Evolutionary conservation across 2,888 invertebrate genomes (phyloP).

Genomic region (Dastarcus helophoroides): DNA sequence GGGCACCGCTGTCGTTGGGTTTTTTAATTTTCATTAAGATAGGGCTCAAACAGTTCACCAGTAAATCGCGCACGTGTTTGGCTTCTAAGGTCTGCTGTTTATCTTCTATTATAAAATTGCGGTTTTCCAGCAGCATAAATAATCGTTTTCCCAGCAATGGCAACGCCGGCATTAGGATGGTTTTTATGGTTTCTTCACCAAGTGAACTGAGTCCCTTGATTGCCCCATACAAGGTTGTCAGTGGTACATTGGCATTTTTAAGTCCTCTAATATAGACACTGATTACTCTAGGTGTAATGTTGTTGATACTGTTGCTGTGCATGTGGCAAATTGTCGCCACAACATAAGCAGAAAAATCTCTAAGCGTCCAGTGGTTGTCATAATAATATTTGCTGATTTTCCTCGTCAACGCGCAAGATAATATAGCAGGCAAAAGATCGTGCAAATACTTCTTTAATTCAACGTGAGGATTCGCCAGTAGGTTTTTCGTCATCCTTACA

Average conservation of each 20-base stretch:
- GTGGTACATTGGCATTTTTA: slow-evolving; percentile 17
- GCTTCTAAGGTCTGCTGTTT: slow-evolving; percentile 21
- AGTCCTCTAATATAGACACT: slow-evolving; percentile 21
- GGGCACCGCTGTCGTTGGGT: slow-evolving; percentile 18
- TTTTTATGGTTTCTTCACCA: slow-evolving; percentile 22
- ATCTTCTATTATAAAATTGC: slow-evolving; percentile 16
- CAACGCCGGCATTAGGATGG: slow-evolving; percentile 20
- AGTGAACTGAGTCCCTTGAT: slow-evolving; percentile 24
- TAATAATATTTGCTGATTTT: slow-evolving; percentile 25
- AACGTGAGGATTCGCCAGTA: slow-evolving; percentile 21
- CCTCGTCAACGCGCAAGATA: slow-evolving; percentile 23
- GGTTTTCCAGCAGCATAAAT: slow-evolving; percentile 19
- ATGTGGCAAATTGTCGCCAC: slow-evolving; percentile 20
- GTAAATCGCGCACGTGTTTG: slow-evolving; percentile 22
- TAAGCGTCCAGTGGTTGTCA: slow-evolving; percentile 28
- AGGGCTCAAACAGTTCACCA: slow-evolving; percentile 20
- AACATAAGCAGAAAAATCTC: slow-evolving; percentile 26
- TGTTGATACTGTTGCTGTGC: slow-evolving; percentile 21
- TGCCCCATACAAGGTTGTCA: slow-evolving; percentile 26
- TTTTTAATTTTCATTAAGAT: slow-evolving; percentile 20
- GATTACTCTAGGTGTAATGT: slow-evolving; percentile 23
- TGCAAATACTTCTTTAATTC: slow-evolving; percentile 21
- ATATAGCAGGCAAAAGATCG: slow-evolving; percentile 21
- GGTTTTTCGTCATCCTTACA: slow-evolving; percentile 24
- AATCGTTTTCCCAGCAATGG: slow-evolving; percentile 19